Evolutionary conservation across 1,140 invertebrate genomes (phyloP).

Genomic region (Procambarus clarkii): DNA sequence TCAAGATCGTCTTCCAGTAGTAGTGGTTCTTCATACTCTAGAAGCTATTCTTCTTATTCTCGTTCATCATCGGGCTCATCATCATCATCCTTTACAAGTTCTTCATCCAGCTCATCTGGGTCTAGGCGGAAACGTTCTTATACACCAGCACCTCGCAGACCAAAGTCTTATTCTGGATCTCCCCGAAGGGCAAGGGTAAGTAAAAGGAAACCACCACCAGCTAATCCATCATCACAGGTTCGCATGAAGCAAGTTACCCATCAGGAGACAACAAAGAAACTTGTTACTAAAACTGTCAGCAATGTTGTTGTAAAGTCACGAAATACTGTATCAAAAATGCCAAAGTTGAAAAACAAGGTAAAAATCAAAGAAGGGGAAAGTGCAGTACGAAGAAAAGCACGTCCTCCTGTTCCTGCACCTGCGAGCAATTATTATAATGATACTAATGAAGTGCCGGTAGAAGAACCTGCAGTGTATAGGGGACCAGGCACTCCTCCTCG

Average conservation of each 20-base stretch:
- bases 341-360: constrained; percentile 66
- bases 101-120: constrained; percentile 56
- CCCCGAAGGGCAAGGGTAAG: constrained; percentile 41
- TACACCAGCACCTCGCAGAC: constrained; percentile 40
- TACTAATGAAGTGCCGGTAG: constrained; percentile 33
- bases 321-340: constrained; percentile 35
- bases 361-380: constrained; percentile 61
- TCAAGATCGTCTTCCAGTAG: constrained; percentile 69
- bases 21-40: constrained; percentile 66
- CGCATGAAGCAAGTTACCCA: constrained; percentile 57
- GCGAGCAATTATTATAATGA: constrained; percentile 51
- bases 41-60: constrained; percentile 68
- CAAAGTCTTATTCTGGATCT: constrained; percentile 47
- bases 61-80: constrained; percentile 66
- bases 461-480: constrained; percentile 54
- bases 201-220: constrained; percentile 54
- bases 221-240: constrained; percentile 35
- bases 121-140: constrained; percentile 55
- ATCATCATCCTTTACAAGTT: constrained; percentile 54
- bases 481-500: constrained; percentile 59
- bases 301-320: constrained; percentile 64
- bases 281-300: constrained; percentile 69
- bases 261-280: constrained; percentile 69
- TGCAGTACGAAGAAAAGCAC: constrained; percentile 49
- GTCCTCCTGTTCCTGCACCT: constrained; percentile 34